Percentiles rank a stretch among this genome's conserved stretches.
phyloP scores from a whole-genome alignment of 2,888 invertebrate genomes.

The Thecophora atra region DNA sequence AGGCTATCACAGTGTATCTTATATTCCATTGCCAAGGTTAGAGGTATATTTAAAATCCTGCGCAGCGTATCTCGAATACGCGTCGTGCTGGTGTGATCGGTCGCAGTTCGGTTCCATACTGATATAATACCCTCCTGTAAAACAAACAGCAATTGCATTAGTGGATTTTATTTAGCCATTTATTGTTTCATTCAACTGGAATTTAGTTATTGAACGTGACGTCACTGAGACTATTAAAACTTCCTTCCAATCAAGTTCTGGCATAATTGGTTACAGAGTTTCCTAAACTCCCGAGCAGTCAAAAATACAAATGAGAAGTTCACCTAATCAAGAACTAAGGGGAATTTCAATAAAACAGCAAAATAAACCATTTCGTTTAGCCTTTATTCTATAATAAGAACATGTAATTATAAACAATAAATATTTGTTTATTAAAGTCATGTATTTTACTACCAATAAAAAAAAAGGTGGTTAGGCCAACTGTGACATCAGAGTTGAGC shows the following conservation, averaged over 20 bases:
- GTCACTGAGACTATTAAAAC: neutral
- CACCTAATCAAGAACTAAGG: neutral
- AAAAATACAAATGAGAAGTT: neutral
- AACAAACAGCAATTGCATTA: conserved; percentile 23
- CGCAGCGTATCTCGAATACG: conserved; percentile 95
- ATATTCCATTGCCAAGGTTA: conserved; percentile 94
- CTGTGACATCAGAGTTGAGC: conserved; percentile 16
- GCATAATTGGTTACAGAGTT: too few relatives aligned
- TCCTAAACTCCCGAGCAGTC: too few relatives aligned
- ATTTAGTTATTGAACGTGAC: conserved; percentile 15
- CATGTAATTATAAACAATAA: conserved; percentile 54
- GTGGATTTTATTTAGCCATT: conserved; percentile 8
- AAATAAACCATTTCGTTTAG: conserved; percentile 4
- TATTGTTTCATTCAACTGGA: conserved; percentile 13
- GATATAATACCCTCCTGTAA: conserved; percentile 92
- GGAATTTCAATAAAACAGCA: neutral
- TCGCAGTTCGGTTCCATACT: conserved; percentile 96
- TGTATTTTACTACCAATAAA: conserved; percentile 52
- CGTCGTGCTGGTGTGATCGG: conserved; percentile 86
- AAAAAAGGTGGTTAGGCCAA: conserved; percentile 44
- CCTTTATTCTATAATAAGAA: conserved; percentile 54
- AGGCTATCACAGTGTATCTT: conserved; percentile 84
- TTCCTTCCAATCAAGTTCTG: neutral
- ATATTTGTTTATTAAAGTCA: conserved; percentile 53
- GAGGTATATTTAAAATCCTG: conserved; percentile 93